Conservation (phyloP, 64 coral and sea anemone genomes). For the Astreopora myriophthalma region DNA sequence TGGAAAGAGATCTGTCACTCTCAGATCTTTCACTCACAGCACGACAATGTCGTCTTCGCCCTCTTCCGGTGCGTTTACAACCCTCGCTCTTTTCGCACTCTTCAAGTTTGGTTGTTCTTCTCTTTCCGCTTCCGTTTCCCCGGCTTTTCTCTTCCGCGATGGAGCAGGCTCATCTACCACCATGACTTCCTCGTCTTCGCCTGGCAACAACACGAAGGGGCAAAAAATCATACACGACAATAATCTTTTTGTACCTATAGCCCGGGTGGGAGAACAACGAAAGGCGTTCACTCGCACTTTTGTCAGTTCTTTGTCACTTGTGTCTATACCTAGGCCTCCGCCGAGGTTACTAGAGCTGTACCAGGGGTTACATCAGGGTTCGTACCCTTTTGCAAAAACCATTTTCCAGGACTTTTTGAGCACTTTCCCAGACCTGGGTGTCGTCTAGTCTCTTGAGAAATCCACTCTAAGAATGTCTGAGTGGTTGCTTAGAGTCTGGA, state of each 20-base stretch:
- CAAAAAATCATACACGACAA: background rate
- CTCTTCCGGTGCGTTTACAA: background rate
- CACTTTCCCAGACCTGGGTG: no score
- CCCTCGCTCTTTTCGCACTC: background rate
- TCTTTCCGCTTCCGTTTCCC: background rate
- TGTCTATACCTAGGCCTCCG: no score
- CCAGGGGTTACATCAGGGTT: no score
- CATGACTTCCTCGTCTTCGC: conserved; percentile 57
- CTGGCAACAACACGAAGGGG: background rate
- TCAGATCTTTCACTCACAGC: background rate
- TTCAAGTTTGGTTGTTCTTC: conserved; percentile 7
- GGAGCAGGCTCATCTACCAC: conserved; percentile 44
- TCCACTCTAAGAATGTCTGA: no score
- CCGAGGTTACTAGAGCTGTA: no score
- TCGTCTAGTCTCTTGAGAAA: no score
- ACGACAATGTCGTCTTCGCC: conserved; percentile 46
- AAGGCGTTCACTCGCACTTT: no score
- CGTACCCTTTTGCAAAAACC: no score
- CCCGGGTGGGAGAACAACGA: background rate
- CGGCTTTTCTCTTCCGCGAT: conserved; percentile 74
- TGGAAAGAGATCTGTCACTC: no score
- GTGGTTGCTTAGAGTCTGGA: no score
- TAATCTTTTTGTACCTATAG: background rate
- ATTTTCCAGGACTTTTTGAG: no score
- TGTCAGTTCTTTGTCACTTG: no score